A percentile compares a stretch with the other conserved stretches of the same genome.
phyloP scores from a whole-genome alignment of 1,140 invertebrate species.

The Drosophila melanogaster region Release_6_plus_ISO1_MT NT_033777.3:23108001-23108500 shows the following conservation, averaged over 20 bases:
- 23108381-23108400: too few relatives aligned
- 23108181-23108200: neutral
- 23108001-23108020: conserved; percentile 31
- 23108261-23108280: conserved; percentile 46
- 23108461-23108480: conserved; percentile 46
- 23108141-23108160: neutral
- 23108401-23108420: conserved; percentile 25
- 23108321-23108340: conserved; percentile 79
- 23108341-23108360: conserved; percentile 61
- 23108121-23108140: neutral
- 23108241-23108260: conserved; percentile 34
- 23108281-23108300: conserved; percentile 22
- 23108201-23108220: neutral
- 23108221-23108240: conserved; percentile 27
- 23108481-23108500: conserved; percentile 49
- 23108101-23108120: neutral
- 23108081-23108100: neutral
- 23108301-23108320: conserved; percentile 37
- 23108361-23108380: conserved; percentile 68
- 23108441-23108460: conserved; percentile 43
- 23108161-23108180: too few relatives aligned
- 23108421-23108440: conserved; percentile 41
- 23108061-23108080: neutral
- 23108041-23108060: neutral
- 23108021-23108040: neutral